Evolutionary conservation across 2,113 vertebrate genomes (phyloP).

Genomic region (Microcebus murinus): DNA sequence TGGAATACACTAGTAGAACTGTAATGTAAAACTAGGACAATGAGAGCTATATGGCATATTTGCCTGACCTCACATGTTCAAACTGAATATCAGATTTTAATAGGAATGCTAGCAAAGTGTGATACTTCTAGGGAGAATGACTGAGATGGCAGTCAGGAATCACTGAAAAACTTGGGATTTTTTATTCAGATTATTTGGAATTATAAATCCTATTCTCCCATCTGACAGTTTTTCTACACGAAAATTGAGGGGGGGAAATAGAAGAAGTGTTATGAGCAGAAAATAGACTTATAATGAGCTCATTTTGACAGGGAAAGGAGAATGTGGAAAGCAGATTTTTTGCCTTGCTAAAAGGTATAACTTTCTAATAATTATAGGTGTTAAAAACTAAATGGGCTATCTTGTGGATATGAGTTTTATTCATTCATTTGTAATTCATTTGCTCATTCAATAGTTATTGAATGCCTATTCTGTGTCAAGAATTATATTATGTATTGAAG

Average conservation of each 20-base stretch:
- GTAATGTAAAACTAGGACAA: neutral
- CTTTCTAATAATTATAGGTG: neutral
- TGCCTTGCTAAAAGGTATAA: neutral
- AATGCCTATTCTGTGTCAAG: neutral
- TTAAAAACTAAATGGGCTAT: neutral
- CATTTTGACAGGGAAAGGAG: neutral
- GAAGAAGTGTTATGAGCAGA: neutral
- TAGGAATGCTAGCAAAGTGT: neutral
- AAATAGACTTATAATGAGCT: neutral
- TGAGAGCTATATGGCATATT: neutral
- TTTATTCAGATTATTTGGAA: neutral
- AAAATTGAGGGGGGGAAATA: neutral
- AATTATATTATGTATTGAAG: neutral
- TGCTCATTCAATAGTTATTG: neutral
- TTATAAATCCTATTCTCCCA: neutral
- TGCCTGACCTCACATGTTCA: neutral
- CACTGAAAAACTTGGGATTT: neutral
- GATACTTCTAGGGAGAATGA: neutral
- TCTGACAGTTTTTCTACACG: neutral
- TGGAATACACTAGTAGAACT: neutral
- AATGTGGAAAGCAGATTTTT: neutral
- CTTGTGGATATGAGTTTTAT: neutral
- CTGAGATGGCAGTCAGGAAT: neutral
- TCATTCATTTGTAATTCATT: neutral
- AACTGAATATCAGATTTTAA: neutral